These are phyloP conservation scores for Ploceus nigricollis DNA, from an alignment of 2,113 vertebrate genomes.

Conservation along the genomic window DNA sequence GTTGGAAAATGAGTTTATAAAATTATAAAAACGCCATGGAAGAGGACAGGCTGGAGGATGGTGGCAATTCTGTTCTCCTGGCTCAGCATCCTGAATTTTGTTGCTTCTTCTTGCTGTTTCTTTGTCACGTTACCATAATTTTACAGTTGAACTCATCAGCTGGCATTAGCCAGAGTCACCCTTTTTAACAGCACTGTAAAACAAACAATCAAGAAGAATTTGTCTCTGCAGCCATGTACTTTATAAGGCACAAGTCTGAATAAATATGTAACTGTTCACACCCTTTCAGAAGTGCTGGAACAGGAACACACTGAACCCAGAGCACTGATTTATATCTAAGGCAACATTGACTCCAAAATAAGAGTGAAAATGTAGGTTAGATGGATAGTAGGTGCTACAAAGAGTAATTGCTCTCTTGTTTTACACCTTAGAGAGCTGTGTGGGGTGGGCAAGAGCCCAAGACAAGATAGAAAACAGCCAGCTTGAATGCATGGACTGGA, in stretches of 20 bases:
- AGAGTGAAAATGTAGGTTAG: background rate
- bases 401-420: background rate
- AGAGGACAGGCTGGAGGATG: background rate
- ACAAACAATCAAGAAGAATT: constrained; percentile 12
- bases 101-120: background rate
- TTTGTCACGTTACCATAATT: background rate
- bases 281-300: background rate
- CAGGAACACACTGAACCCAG: constrained; percentile 23
- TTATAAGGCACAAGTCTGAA: constrained; percentile 31
- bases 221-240: background rate
- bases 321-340: constrained; percentile 22
- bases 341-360: background rate
- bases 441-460: background rate
- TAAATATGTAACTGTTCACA: constrained; percentile 46
- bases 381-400: background rate
- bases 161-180: background rate
- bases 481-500: background rate
- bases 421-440: background rate
- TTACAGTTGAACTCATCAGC: constrained; percentile 4
- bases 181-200: background rate
- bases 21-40: background rate
- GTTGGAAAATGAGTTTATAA: background rate
- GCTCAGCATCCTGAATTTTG: background rate
- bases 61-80: background rate
- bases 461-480: background rate